Base-by-base conservation (phyloP, 2,113 vertebrate species). In the Meles meles region DNA sequence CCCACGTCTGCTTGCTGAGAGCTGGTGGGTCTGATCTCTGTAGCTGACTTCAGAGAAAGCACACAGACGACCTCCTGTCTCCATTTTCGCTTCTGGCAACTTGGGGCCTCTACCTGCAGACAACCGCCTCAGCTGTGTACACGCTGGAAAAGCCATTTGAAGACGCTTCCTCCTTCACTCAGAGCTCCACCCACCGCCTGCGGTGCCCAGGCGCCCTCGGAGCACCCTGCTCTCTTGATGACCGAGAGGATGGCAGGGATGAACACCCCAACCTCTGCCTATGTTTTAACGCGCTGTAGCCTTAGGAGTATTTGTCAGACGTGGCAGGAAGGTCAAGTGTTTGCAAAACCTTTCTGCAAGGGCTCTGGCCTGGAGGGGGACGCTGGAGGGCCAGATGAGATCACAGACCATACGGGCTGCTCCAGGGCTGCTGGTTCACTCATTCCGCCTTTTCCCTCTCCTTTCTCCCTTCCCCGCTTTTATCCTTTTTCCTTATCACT, bases 121-220 rank as follows among this genome's bases (percentile, higher is more conserved):
- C 29, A 88, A 25, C 11, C 3, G 9, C 23, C 67, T 76, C 34
- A 31, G 77, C 49, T 57, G 59, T 47, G 13, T 27, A 3, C 47
- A 20, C 8, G 69, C 37, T 72, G 34, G 42, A 39, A 95, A 95
- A 65, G 3, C 25, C 67, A 67, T 25, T n/a, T 59, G 12, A 87
- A 67, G 23, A 49, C 29, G 2, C 0, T 3, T 34, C 20, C 42
- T 21, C 21, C 44, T 74, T 80, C 15, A 31, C 31, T 18, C 23
- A 14, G n/a, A 49, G 29, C 80, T 31, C 13, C 1, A 5, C 20
- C 34, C 67, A 7, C 18, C 23, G 3, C 65, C 34, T 31, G 20
- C 6, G 7, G 9, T 3, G 63, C 34, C n/a, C 25, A 0, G 12
- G 29, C 31, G 15, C n/a, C 11, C 52, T 86, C n/a, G 0, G 9